Evolutionary conservation across 2,888 invertebrate genomes (phyloP), one percentile per base, ranked within the genome.

Genomic region (Chrysolina americana): DNA sequence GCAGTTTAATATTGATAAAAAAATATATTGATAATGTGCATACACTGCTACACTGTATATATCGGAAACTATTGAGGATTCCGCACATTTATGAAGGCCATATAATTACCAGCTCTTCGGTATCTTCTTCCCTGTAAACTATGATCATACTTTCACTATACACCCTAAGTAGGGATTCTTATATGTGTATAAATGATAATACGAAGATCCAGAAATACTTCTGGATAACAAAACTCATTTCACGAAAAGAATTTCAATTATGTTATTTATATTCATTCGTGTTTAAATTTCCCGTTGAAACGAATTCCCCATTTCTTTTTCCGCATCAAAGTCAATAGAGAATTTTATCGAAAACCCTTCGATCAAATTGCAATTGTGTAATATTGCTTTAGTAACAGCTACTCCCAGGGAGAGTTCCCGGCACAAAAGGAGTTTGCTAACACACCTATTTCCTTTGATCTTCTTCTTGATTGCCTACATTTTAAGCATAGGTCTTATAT

Each of bases 381-480:
- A 77, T 74, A 78, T 76, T 74, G 79, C 71, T 75, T 74, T 68
- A 74, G 76, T 78, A 79, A 78, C 78, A 79, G 76, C 75, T 77
- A 81, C 81, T 81, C 77, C 81, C 80, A 69, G 75, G 74, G 79
- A 74, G 77, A 77, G 76, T 79, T 79, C 76, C 77, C 74, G 77
- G 75, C 78, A 76, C 76, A 79, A 83, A 82, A 85, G 78, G 83
- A 84, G 85, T 85, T 85, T 85, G 80, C 84, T 75, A 81, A 85
- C 85, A 85, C 85, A 83, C 84, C 84, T 84, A 81, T 81, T 78
- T 76, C 76, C 84, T 85, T 85, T 84, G 84, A 85, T 84, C 82
- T 84, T 79, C 79, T 79, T 77, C 82, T 81, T 84, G 83, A 85
- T 84, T 84, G 83, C 83, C 75, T 78, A 75, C 78, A 76, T 80